Conservation (phyloP, 2,888 invertebrate species). For the Apotomis turbidana region DNA sequence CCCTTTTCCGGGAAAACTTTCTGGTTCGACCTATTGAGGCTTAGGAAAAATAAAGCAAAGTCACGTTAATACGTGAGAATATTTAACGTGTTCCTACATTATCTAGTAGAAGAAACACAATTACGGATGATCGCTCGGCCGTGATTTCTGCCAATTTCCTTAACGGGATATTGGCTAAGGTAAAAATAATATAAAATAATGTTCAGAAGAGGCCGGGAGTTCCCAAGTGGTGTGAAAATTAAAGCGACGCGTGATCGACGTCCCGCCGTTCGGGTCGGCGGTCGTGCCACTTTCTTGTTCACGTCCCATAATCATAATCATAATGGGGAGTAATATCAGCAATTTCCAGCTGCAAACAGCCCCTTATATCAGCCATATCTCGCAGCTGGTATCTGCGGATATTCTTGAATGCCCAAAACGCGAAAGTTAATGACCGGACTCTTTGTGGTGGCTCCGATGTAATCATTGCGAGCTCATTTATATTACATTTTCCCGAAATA, state of each 20-base stretch:
- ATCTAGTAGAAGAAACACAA: slow-evolving; percentile 4
- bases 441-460: slow-evolving; percentile 57
- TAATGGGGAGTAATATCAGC: slow-evolving; percentile 75
- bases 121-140: slow-evolving; percentile 13
- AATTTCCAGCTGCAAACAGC: slow-evolving; percentile 68
- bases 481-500: slow-evolving; percentile 51
- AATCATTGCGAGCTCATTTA: slow-evolving; percentile 55
- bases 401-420: slow-evolving; percentile 56
- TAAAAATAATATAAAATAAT: slow-evolving; percentile 43
- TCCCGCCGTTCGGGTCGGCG: slow-evolving; percentile 47
- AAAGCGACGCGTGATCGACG: slow-evolving; percentile 59
- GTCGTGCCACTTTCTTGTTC: slow-evolving; percentile 71
- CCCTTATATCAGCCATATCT: slow-evolving; percentile 68
- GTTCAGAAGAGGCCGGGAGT: slow-evolving; percentile 47
- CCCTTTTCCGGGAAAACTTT: too few relatives aligned
- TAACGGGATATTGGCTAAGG: slow-evolving; percentile 18
- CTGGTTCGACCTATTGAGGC: too few relatives aligned
- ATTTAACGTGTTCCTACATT: too few relatives aligned
- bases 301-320: slow-evolving; percentile 66
- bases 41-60: background rate
- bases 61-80: background rate
- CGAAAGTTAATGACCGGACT: slow-evolving; percentile 59
- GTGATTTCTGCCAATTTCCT: slow-evolving; percentile 40
- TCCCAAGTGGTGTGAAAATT: slow-evolving; percentile 67
- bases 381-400: slow-evolving; percentile 54